phyloP scores from a whole-genome alignment of 2,113 vertebrate species.

The Coryphaenoides rupestris region DNA sequence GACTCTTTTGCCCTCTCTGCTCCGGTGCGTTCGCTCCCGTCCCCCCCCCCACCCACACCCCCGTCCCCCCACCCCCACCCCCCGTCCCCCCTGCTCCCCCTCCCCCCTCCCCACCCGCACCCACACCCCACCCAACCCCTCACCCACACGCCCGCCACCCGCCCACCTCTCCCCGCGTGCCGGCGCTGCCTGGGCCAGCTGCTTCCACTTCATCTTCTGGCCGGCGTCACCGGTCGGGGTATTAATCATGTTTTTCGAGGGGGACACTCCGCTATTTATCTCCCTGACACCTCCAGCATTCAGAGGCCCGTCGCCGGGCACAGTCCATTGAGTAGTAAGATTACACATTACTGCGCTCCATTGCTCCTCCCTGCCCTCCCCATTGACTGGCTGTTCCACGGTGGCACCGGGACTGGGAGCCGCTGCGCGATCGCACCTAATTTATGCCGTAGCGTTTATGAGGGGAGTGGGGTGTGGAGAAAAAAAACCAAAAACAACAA shows the following conservation, averaged over 20 bases:
- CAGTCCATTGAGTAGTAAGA: constrained; percentile 99
- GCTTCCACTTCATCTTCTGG: constrained; percentile 99
- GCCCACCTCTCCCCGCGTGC: constrained; percentile 83
- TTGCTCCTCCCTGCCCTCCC: constrained; percentile 98
- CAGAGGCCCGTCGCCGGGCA: constrained; percentile 91
- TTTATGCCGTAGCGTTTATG: constrained; percentile 84
- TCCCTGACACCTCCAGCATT: constrained; percentile 98
- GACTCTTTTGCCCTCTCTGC: constrained; percentile 97
- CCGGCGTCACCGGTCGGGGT: constrained; percentile 95
- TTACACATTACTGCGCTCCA: constrained; percentile 99
- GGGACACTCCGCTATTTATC: constrained; percentile 99
- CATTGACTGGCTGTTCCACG: constrained; percentile 97
- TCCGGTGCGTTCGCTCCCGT: constrained; percentile 80
- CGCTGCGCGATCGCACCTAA: constrained; percentile 87
- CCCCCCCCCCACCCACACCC: constrained; percentile 76
- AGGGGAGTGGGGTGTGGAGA: too few relatives aligned
- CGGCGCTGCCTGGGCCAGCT: constrained; percentile 97
- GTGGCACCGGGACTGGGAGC: constrained; percentile 92
- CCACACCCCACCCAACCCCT: too few relatives aligned
- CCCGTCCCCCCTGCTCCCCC: constrained; percentile 91
- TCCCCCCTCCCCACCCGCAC: constrained; percentile 22
- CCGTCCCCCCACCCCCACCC: constrained; percentile 76
- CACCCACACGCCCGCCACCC: constrained; percentile 19
- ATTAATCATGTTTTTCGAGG: constrained; percentile 99
- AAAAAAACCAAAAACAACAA: neutral